Evolutionary conservation across 2,113 vertebrate genomes (phyloP), one percentile per base, ranked within the genome.

Genomic region (Crotalus helleri): DNA sequence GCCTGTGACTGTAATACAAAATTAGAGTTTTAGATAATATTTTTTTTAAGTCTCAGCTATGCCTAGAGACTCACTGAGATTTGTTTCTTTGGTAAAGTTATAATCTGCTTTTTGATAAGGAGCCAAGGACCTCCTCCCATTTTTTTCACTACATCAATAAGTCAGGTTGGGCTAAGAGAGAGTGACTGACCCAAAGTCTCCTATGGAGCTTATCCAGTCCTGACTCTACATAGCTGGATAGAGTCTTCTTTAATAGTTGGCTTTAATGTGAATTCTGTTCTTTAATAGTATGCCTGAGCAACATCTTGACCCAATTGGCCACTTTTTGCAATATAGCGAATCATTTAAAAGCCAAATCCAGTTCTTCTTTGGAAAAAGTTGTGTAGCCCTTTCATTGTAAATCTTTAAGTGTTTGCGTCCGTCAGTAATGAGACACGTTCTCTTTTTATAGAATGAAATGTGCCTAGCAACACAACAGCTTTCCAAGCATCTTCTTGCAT

Each of bases 381-480:
- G n/a, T 81, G 74, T 5, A 44, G 33, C 21, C 74, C 33, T 81
- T 81, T 44, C 33, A 23, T 10, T 81, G 74, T 85, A 57, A 26
- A 15, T 26, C 39, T 89, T 0, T 64, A 3, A 54, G 19, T 54
- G 3, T 12, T 0, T 90, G 86, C 61, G 23, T 59, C 55, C 91
- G 29, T 90, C 55, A 93, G 89, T 69, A 49, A 59, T 92, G 91
- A 95, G 49, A 23, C 5, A 87, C 92, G 51, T 91, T 91, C 96
- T 95, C 85, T 94, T 6, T 94, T 96, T 96, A 26, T 97, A 99
- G 99, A 99, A 99, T 95, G 99, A 99, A 96, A 99, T 99, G 99
- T 98, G 98, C 94, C 96, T 99, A 97, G 99, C 99, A 93, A 99
- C 99, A 2, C 98, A 99, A 49, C 99, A 99, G 96, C 99, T 99